Percentiles rank a stretch among this genome's conserved stretches.
phyloP scores from a whole-genome alignment of 2,797 vertebrate species.

The Bradypodion ventrale region DNA sequence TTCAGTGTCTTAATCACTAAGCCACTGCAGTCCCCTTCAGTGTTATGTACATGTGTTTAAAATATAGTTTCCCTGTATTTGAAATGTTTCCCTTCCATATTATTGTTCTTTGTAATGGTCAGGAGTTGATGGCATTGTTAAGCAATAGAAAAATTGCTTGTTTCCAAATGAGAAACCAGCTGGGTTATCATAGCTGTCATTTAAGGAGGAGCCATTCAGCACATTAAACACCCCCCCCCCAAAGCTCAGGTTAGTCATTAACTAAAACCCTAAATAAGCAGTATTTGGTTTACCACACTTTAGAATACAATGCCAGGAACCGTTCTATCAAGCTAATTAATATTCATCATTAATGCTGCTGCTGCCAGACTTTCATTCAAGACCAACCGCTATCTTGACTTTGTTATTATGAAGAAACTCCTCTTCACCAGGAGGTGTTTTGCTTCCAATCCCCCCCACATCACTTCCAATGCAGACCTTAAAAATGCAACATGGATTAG shows the following conservation, averaged over 20 bases:
- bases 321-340: slow-evolving; percentile 60
- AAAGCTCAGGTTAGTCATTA: slow-evolving; percentile 62
- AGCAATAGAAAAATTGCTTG: slow-evolving; percentile 79
- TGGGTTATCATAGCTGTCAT: slow-evolving; percentile 76
- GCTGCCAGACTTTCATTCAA: slow-evolving; percentile 45
- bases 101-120: slow-evolving; percentile 73
- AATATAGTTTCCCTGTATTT: slow-evolving; percentile 14
- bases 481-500: slow-evolving; percentile 57
- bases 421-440: slow-evolving; percentile 11
- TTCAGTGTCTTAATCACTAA: too few relatives aligned
- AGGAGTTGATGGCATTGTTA: slow-evolving; percentile 82
- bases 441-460: slow-evolving; percentile 32
- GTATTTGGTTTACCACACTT: slow-evolving; percentile 66
- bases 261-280: slow-evolving; percentile 65
- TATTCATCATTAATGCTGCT: slow-evolving; percentile 51
- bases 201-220: slow-evolving; percentile 68
- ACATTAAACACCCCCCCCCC: slow-evolving; percentile 68
- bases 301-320: slow-evolving; percentile 56
- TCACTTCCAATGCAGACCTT: slow-evolving; percentile 47
- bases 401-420: slow-evolving; percentile 36
- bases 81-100: fast-evolving
- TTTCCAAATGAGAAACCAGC: slow-evolving; percentile 85
- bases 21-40: too few relatives aligned
- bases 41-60: slow-evolving; percentile 52
- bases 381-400: slow-evolving; percentile 49